These are phyloP conservation scores for Neosilurus hyrtlii DNA, from an alignment of 2,797 vertebrate species.

Conservation along the genomic window DNA sequence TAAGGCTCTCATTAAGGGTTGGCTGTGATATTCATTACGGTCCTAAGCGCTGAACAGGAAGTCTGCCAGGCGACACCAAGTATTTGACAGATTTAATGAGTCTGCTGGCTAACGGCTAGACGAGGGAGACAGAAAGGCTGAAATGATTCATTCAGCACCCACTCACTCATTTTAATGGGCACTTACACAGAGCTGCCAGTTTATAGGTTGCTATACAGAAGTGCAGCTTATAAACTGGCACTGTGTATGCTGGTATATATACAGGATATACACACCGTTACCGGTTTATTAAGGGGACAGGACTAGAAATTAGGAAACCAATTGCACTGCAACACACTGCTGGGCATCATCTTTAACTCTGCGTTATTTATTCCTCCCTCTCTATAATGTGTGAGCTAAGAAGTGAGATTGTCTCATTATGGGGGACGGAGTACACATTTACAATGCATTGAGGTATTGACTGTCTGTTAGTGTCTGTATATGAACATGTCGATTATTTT, in stretches of 20 bases:
- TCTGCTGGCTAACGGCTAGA: slow-evolving; percentile 63
- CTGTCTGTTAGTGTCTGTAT: neutral
- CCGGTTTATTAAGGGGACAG: neutral
- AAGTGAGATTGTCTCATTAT: neutral
- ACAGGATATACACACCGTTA: neutral
- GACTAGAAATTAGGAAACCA: neutral
- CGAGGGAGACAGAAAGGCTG: slow-evolving; percentile 50
- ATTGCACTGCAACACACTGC: slow-evolving; percentile 27
- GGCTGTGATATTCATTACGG: slow-evolving; percentile 65
- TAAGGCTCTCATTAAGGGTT: slow-evolving; percentile 59
- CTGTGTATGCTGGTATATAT: neutral
- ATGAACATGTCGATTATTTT: neutral
- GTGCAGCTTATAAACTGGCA: slow-evolving; percentile 7
- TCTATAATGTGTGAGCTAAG: neutral
- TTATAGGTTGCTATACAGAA: slow-evolving; percentile 12
- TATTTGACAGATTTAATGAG: slow-evolving; percentile 74
- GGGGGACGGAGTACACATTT: neutral
- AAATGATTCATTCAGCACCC: slow-evolving; percentile 52
- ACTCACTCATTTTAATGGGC: slow-evolving; percentile 68
- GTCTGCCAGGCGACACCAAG: slow-evolving; percentile 56
- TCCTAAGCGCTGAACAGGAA: slow-evolving; percentile 60
- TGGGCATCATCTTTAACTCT: neutral
- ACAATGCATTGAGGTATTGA: neutral
- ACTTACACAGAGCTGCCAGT: slow-evolving; percentile 45
- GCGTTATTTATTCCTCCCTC: slow-evolving; percentile 29